Percentiles rank a stretch among this genome's conserved stretches.
phyloP scores from a whole-genome alignment of 1,140 invertebrate species.

The Drosophila rufa region DNA sequence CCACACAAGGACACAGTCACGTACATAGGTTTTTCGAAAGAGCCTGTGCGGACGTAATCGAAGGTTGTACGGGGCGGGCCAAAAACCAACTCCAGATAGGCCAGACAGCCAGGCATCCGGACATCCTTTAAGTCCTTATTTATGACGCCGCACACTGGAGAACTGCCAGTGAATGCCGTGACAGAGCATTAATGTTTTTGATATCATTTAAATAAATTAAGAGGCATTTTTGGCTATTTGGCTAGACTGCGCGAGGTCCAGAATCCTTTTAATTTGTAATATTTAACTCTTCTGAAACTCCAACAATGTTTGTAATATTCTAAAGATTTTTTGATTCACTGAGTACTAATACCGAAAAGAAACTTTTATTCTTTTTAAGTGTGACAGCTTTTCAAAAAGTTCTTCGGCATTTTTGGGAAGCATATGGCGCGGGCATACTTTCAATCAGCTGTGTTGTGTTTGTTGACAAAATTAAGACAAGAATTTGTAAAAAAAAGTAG shows the following conservation, averaged over 20 bases:
- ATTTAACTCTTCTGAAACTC: not conserved
- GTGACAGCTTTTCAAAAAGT: no score
- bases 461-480: no score
- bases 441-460: no score
- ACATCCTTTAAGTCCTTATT: constrained; percentile 55
- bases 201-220: not conserved
- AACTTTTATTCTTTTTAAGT: no score
- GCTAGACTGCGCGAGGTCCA: no score
- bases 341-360: no score
- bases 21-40: constrained; percentile 18
- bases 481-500: no score
- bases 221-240: no score
- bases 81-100: constrained; percentile 20
- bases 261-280: not conserved
- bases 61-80: constrained; percentile 5
- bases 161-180: not conserved
- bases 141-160: constrained; percentile 44
- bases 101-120: constrained; percentile 12
- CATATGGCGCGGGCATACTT: no score
- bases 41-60: constrained; percentile 9
- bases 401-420: not conserved
- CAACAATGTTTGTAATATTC: no score
- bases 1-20: constrained; percentile 34
- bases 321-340: no score
- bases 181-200: not conserved